Conservation (phyloP, 2,888 invertebrate genomes). For the Microchrysa polita region DNA sequence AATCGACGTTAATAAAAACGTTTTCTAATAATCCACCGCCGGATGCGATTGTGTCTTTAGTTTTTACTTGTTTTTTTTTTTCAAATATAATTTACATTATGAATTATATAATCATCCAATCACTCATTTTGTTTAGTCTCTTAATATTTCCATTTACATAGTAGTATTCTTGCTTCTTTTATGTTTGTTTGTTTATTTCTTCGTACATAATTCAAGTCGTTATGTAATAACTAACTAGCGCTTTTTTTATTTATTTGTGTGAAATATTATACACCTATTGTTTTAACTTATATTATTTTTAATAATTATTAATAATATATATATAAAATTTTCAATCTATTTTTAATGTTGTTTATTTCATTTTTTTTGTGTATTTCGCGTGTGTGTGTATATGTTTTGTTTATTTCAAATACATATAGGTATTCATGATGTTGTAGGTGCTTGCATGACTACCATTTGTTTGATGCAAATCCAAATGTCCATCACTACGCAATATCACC, state of each 20-base stretch:
- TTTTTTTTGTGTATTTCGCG: background rate
- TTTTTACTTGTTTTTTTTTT: background rate
- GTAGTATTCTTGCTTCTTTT: slow-evolving; percentile 16
- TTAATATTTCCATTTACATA: background rate
- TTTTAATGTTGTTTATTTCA: slow-evolving; percentile 12
- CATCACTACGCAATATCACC: slow-evolving; percentile 50
- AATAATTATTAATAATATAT: slow-evolving; percentile 6
- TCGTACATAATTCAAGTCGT: slow-evolving; percentile 29
- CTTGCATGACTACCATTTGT: too few relatives aligned
- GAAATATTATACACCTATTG: slow-evolving; percentile 27
- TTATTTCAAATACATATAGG: background rate
- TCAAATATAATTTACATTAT: slow-evolving; percentile 35
- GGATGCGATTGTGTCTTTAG: too few relatives aligned
- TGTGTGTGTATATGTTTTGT: background rate
- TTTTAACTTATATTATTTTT: slow-evolving; percentile 34
- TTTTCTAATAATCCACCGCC: too few relatives aligned
- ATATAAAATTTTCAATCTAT: slow-evolving; percentile 27
- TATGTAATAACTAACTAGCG: slow-evolving; percentile 36
- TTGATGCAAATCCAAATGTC: background rate
- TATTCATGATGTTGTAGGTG: background rate
- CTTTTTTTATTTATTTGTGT: too few relatives aligned
- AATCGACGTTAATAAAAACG: too few relatives aligned
- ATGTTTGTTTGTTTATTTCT: slow-evolving; percentile 1
- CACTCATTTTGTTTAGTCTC: background rate
- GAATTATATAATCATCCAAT: background rate